Conservation (phyloP, 2,888 invertebrate species). For the Patella pellucida region DNA sequence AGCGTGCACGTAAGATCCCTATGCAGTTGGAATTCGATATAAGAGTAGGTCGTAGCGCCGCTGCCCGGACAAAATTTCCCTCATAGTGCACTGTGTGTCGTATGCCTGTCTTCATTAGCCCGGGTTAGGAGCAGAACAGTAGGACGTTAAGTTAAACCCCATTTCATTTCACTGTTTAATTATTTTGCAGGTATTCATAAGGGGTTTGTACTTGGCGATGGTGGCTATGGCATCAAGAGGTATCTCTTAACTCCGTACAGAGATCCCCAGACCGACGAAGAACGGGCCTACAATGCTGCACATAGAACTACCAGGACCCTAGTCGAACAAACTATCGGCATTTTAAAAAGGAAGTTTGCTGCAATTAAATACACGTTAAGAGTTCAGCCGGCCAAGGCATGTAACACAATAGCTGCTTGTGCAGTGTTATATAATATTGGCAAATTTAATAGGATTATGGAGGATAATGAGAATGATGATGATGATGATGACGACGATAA, state of each 20-base stretch:
- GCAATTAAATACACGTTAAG: too few species aligned
- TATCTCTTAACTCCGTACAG: slow-evolving; percentile 27
- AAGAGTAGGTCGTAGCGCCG: too few species aligned
- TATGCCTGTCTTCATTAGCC: too few species aligned
- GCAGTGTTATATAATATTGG: slow-evolving; percentile 29
- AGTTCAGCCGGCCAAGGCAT: slow-evolving; percentile 15
- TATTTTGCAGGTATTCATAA: too few species aligned
- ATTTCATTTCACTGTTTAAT: too few species aligned
- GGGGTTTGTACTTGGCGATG: slow-evolving; percentile 27
- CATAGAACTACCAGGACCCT: slow-evolving; percentile 17
- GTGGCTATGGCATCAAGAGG: slow-evolving; percentile 19
- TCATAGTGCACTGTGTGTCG: too few species aligned
- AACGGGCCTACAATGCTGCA: slow-evolving; percentile 22
- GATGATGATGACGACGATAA: background rate
- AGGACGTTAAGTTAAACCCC: too few species aligned
- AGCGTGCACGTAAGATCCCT: too few species aligned
- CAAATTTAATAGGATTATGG: background rate
- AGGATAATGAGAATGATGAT: background rate
- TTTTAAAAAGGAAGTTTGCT: too few species aligned
- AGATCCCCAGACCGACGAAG: background rate
- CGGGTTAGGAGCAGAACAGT: too few species aligned
- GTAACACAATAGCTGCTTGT: slow-evolving; percentile 10
- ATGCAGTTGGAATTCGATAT: too few species aligned
- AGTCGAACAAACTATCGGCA: slow-evolving; percentile 30
- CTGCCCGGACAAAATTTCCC: too few species aligned